Evolutionary conservation across 2,888 invertebrate species (phyloP).

Genomic region (Cephus rjabovi): DNA sequence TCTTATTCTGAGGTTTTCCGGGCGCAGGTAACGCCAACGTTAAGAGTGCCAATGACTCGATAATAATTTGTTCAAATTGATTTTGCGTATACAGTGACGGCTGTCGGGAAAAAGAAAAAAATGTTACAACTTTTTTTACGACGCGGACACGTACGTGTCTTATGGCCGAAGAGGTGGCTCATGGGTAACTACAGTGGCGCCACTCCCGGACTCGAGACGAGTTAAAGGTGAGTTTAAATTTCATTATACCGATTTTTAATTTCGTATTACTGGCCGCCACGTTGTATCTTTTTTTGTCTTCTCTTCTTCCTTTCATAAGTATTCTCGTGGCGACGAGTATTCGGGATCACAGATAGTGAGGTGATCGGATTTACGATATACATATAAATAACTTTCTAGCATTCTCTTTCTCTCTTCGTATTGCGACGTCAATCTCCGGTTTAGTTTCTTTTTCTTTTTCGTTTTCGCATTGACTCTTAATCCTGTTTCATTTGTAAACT

Average conservation of each 20-base stretch:
- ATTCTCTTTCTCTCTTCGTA: slow-evolving; percentile 27
- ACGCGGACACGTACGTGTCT: neutral
- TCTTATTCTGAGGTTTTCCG: slow-evolving; percentile 20
- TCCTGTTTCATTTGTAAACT: slow-evolving; percentile 14
- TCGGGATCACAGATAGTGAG: slow-evolving; percentile 64
- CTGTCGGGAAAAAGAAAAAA: neutral
- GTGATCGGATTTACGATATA: slow-evolving; percentile 64
- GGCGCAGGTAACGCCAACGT: neutral
- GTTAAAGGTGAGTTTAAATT: neutral
- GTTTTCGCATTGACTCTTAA: slow-evolving; percentile 11
- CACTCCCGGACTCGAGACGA: slow-evolving; percentile 1
- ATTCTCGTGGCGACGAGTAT: slow-evolving; percentile 46
- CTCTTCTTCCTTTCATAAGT: no score
- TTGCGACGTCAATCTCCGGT: slow-evolving; percentile 12
- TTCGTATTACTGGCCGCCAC: slow-evolving; percentile 61
- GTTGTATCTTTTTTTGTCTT: neutral
- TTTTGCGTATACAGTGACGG: neutral
- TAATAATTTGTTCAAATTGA: neutral
- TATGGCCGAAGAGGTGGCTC: neutral
- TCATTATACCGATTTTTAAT: slow-evolving; percentile 55
- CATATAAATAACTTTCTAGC: slow-evolving; percentile 32
- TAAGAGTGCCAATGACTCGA: neutral
- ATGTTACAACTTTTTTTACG: neutral
- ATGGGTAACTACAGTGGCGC: neutral
- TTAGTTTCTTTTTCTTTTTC: slow-evolving; percentile 10